Evolutionary conservation across 1,140 invertebrate species (phyloP), one percentile per base, ranked within the genome.

Genomic region (Heliconius hermathena): DNA sequence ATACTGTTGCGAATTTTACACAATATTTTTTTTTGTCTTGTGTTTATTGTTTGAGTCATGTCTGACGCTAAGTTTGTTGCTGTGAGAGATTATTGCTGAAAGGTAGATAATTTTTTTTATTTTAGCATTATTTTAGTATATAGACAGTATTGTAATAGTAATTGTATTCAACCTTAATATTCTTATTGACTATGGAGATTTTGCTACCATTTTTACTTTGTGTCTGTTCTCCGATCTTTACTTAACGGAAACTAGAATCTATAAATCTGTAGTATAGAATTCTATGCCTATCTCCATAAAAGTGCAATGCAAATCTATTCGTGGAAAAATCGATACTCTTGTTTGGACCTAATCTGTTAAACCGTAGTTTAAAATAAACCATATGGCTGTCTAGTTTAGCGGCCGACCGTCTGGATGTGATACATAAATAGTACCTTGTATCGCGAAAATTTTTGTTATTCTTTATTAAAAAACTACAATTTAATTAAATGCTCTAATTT

Each of bases 321-420:
- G 71, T 33, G 70, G 78, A 66, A 54, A 71, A 80, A 78, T 83
- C 82, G 66, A 83, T 83, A 80, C 73, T 77, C 41, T 29, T 75
- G 46, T 36, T 77, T 77, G 71, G 77, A 78, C 72, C 57, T 78
- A 81, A 81, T 78, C 71, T 66, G 80, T 57, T 76, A 71, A 54
- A 81, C 46, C 72, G 79, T 18, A 38, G 79, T 76, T 76, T 83
- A 79, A 83, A 83, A 83, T 83, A 81, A 84, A 82, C 82, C 82
- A 80, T 80, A 84, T 84, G 82, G 76, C 83, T 75, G 76, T 70
- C 71, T 77, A 46, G 26, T 66, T 26, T 26, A 66, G 60, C 60
- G 26, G 60, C 60, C 60, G 26, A 29, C 60, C 5, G 60, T 70
- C 36, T 66, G 38, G 38, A 26, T 70, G 38, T 13, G 57, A 8